Base-by-base conservation (phyloP, 1,140 invertebrate genomes). In the Drosophila setifemur region DNA sequence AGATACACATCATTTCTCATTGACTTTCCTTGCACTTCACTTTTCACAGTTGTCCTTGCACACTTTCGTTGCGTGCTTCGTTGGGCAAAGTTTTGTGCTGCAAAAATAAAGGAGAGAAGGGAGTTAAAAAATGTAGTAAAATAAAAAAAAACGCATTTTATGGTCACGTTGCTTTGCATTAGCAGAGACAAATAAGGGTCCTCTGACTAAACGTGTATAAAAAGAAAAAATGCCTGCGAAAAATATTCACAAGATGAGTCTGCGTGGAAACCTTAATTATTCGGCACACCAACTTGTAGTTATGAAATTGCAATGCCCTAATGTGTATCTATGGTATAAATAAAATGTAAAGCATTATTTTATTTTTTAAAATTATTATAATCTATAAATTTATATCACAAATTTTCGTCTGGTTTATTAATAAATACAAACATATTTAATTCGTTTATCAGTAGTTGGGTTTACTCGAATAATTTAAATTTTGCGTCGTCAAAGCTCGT, bases 51-150 rank as follows among this genome's bases (percentile, higher is more conserved):
- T 21, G 63, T 25, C 19, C 25, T 40, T 39, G n/a, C n/a, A n/a
- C 19, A 26, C 49, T 63, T 39, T 11, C 4, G n/a, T 16, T 47
- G 11, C 33, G 33, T 31, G 12, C 33, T 48, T 49, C n/a, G 31
- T 40, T 11, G 33, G 42, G 19, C 11, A 37, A 14, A 40, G 31
- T 49, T 25, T 37, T 48, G 57, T 48, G 57, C 61, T 66, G 61
- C 42, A 66, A 66, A 23, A 64, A 35, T 4, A 64, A 11, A 5
- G 5, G 7, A 37, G n/a, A 43, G 25, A 11, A 8, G 9, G 39
- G 39, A 23, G 26, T 43, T 43, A 57, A 31, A 42, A 26, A 40
- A 60, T 31, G 57, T 5, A n/a, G 8, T 3, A 54, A 37, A 6
- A 25, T 6, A 39, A 48, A 63, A 28, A 29, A 39, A 3, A 61